A percentile compares a stretch with the other conserved stretches of the same genome.
Conservation (phyloP, 1,140 invertebrate species). For the Aphidius ervi region DNA sequence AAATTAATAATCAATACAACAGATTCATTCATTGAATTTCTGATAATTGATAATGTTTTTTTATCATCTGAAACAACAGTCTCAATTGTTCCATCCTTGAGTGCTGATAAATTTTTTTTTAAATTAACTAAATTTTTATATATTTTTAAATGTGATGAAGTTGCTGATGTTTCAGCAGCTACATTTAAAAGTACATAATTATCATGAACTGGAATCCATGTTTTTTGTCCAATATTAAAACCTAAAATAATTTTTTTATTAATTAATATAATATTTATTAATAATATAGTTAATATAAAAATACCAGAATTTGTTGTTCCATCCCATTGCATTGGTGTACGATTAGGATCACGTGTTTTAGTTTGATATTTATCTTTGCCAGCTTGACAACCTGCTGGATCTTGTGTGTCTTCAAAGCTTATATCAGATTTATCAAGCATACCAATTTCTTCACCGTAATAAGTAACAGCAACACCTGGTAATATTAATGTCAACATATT, state of each 20-base stretch:
- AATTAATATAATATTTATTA: background rate
- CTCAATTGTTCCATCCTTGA: constrained; percentile 44
- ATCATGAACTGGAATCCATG: constrained; percentile 61
- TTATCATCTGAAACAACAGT: constrained; percentile 39
- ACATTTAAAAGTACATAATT: constrained; percentile 60
- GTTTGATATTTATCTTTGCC: constrained; percentile 53
- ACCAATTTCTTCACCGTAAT: constrained; percentile 81
- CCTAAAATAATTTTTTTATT: constrained; percentile 40
- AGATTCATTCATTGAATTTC: constrained; percentile 34
- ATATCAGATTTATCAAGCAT: constrained; percentile 64
- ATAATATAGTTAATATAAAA: constrained; percentile 1
- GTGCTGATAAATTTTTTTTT: constrained; percentile 34
- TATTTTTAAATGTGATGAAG: constrained; percentile 51
- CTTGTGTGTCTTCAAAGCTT: constrained; percentile 55
- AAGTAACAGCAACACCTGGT: constrained; percentile 74
- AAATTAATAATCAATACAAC: constrained; percentile 56
- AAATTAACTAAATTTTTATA: constrained; percentile 51
- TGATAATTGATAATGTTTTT: constrained; percentile 25
- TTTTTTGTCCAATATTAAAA: constrained; percentile 54
- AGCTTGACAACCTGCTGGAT: constrained; percentile 59
- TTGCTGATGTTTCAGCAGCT: constrained; percentile 34
- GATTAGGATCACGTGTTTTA: constrained; percentile 60
- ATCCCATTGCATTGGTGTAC: constrained; percentile 77
- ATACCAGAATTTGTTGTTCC: constrained; percentile 58
- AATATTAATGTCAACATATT: constrained; percentile 71